Evolutionary conservation across 1,140 invertebrate genomes (phyloP).

Genomic region (Microplitis mediator): DNA sequence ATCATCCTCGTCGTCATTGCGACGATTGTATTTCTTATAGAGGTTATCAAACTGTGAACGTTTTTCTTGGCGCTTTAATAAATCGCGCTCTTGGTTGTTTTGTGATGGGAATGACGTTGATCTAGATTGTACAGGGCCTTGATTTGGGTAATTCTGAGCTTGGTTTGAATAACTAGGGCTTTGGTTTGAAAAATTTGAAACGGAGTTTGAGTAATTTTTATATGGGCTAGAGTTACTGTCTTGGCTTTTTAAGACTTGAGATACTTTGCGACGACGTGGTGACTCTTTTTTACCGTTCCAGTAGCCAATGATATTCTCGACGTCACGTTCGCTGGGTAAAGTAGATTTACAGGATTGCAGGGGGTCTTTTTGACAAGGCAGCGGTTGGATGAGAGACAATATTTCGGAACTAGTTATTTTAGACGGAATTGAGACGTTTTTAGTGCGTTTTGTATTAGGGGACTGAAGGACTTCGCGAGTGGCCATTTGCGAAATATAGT

Average conservation of each 20-base stretch:
- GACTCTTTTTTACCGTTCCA: constrained; percentile 35
- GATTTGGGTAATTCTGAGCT: too few relatives aligned
- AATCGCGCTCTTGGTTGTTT: not conserved
- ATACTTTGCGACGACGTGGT: constrained; percentile 33
- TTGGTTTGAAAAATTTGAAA: too few relatives aligned
- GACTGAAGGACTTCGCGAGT: constrained; percentile 1
- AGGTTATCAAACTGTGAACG: not conserved
- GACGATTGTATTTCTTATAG: constrained; percentile 25
- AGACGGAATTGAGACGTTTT: constrained; percentile 26
- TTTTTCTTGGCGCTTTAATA: constrained; percentile 12
- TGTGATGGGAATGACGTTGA: not conserved
- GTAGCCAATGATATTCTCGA: constrained; percentile 42
- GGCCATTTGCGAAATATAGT: not conserved
- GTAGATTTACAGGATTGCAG: constrained; percentile 37
- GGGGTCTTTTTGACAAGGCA: constrained; percentile 44
- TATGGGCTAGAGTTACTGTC: not conserved
- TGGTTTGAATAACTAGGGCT: too few relatives aligned
- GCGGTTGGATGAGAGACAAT: constrained; percentile 39
- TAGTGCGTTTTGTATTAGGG: constrained; percentile 44
- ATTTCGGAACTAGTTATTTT: constrained; percentile 4
- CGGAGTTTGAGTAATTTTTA: too few relatives aligned
- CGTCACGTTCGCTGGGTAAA: constrained; percentile 38
- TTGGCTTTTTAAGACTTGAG: not conserved
- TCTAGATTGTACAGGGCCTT: not conserved
- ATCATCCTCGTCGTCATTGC: constrained; percentile 8